Base-by-base conservation (phyloP, 2,888 invertebrate genomes). In the Aleiodes leptofemur region DNA sequence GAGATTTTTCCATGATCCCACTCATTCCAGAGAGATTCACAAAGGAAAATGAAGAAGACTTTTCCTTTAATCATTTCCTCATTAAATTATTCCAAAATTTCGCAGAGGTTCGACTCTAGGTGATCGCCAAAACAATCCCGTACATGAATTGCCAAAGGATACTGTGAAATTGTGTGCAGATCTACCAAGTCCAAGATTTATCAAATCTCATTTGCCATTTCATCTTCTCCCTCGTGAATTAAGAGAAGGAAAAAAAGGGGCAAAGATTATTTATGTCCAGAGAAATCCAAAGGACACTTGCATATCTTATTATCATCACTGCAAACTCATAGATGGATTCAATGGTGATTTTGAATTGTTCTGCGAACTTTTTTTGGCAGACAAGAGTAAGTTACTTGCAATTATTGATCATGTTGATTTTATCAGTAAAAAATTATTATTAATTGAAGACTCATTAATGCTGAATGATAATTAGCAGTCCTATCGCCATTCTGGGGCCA, bases 241-340 rank as follows among this genome's bases (percentile, higher is more conserved):
- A 29, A 77, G 81, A 6, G 89, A 86, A 13, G 92, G 93, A 75
- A 94, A 94, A 83, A 93, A 96, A 64, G 96, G 95, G 92, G 95
- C 95, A 3, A n/a, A n/a, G n/a, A n/a, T n/a, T n/a, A n/a, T n/a
- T n/a, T n/a, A n/a, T n/a, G n/a, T n/a, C n/a, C n/a, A 95, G 0
- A 93, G 98, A 66, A 96, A 98, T 90, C 96, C 97, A 0, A 97
- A 97, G 88, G 98, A 98, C 87, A 93, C 95, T 84, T 95, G 95
- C 77, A 96, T 97, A 0, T 97, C 97, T 0, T 97, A 94, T 86
- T 97, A 95, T 87, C 94, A 96, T 89, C 96, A 97, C 88, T 96
- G 94, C 86, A 92, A 91, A 75, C 90, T 95, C 72, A 91, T 96
- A 51, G 95, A 96, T 82, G 92, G 92, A 74, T 84, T 91, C 69